These are phyloP conservation scores for Rhinella marina DNA, from an alignment of 2,797 vertebrate genomes.

Conservation along the genomic window DNA sequence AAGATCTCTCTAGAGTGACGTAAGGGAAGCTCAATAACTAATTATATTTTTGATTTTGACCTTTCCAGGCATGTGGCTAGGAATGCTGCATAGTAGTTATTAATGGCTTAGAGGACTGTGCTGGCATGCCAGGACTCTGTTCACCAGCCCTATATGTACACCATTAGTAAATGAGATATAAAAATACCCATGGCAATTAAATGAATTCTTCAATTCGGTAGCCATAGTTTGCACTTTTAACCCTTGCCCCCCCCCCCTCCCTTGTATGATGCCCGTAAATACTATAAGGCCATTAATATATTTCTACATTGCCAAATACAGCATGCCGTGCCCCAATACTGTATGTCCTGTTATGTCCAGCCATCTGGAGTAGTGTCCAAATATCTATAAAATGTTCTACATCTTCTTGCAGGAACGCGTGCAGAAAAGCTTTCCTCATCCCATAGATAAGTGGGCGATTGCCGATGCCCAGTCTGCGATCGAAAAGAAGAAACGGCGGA, in stretches of 20 bases:
- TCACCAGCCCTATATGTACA: background rate
- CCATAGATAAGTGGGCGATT: constrained; percentile 97
- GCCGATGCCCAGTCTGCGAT: constrained; percentile 93
- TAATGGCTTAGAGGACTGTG: constrained; percentile 2
- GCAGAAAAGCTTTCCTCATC: constrained; percentile 95
- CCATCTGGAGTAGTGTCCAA: background rate
- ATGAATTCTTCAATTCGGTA: background rate
- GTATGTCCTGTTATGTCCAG: background rate
- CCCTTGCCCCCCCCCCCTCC: too few species aligned
- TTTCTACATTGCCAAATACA: background rate
- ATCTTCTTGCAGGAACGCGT: constrained; percentile 85
- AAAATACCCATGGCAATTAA: background rate
- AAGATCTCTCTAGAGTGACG: background rate
- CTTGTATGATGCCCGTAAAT: background rate
- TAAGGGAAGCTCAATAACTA: background rate
- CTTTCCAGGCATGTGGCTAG: background rate
- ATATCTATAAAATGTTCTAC: background rate
- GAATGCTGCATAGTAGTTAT: background rate
- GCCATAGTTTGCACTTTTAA: background rate
- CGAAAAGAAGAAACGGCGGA: constrained; percentile 94
- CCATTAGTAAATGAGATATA: background rate
- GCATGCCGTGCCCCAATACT: background rate
- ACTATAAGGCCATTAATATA: background rate
- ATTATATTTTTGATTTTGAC: constrained; percentile 3
- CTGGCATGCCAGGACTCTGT: background rate